phyloP scores from a whole-genome alignment of 2,797 vertebrate genomes.

The Xenopus petersii region DNA sequence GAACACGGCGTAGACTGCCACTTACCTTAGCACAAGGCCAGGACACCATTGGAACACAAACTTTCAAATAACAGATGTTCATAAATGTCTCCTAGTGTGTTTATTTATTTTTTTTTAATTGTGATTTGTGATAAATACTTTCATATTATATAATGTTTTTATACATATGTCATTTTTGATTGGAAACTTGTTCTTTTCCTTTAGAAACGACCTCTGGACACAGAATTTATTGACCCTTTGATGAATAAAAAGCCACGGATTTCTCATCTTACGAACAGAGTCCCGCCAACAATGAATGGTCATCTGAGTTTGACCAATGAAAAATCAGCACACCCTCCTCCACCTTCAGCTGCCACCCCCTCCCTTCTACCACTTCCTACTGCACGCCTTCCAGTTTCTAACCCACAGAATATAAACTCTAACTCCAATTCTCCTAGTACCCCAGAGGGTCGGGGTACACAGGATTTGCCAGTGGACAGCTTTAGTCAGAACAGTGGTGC shows the following conservation, averaged over 20 bases:
- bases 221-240: slow-evolving; percentile 78
- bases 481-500: slow-evolving; percentile 67
- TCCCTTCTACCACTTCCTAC: slow-evolving; percentile 62
- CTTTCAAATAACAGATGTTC: too few species aligned
- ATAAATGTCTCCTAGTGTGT: too few species aligned
- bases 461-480: slow-evolving; percentile 77
- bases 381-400: slow-evolving; percentile 55
- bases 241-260: slow-evolving; percentile 83
- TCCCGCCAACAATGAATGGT: slow-evolving; percentile 59
- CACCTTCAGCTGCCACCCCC: slow-evolving; percentile 53
- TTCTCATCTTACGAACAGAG: slow-evolving; percentile 77
- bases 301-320: slow-evolving; percentile 58
- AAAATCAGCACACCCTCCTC: slow-evolving; percentile 59
- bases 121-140: too few species aligned
- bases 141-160: too few species aligned
- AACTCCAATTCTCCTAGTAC: slow-evolving; percentile 84
- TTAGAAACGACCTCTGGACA: slow-evolving; percentile 75
- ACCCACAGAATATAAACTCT: slow-evolving; percentile 74
- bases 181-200: background rate
- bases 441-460: slow-evolving; percentile 80
- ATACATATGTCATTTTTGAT: too few species aligned
- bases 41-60: too few species aligned
- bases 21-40: too few species aligned
- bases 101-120: too few species aligned
- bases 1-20: too few species aligned